Conservation (phyloP, 2,113 vertebrate species). For the Erythrolamprus reginae region DNA sequence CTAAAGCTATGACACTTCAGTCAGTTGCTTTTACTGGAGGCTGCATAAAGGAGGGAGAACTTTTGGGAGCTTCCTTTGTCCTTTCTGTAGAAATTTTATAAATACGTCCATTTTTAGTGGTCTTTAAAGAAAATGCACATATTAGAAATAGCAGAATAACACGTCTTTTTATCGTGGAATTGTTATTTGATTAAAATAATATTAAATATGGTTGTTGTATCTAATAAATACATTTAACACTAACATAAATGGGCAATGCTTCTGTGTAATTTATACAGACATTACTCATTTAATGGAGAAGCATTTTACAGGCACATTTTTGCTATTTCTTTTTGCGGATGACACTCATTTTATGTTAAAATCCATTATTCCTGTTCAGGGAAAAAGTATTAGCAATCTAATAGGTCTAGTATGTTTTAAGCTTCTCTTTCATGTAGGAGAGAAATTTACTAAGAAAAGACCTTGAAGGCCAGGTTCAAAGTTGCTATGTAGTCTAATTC, state of each 20-base stretch:
- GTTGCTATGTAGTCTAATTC: neutral
- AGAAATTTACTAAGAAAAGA: neutral
- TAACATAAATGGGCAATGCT: neutral
- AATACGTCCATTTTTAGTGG: neutral
- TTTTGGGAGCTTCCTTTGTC: neutral
- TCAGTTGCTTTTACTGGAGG: neutral
- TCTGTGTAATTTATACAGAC: neutral
- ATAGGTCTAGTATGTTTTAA: neutral
- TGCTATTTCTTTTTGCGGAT: neutral
- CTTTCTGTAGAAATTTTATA: neutral
- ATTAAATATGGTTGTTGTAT: neutral
- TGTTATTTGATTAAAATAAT: neutral
- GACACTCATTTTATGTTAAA: neutral
- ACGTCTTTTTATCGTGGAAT: neutral
- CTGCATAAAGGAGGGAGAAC: neutral
- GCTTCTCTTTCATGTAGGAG: neutral
- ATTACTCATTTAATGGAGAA: neutral
- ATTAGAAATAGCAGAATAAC: neutral
- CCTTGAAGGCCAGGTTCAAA: neutral
- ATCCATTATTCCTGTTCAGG: neutral
- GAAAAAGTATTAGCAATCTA: neutral
- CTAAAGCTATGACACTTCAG: neutral
- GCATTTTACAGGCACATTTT: fast-evolving
- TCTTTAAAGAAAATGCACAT: neutral
- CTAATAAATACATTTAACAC: neutral